Percentiles rank a stretch among this genome's conserved stretches.
Evolutionary conservation across 2,113 vertebrate species (phyloP).

Genomic region (Excalfactoria chinensis): DNA sequence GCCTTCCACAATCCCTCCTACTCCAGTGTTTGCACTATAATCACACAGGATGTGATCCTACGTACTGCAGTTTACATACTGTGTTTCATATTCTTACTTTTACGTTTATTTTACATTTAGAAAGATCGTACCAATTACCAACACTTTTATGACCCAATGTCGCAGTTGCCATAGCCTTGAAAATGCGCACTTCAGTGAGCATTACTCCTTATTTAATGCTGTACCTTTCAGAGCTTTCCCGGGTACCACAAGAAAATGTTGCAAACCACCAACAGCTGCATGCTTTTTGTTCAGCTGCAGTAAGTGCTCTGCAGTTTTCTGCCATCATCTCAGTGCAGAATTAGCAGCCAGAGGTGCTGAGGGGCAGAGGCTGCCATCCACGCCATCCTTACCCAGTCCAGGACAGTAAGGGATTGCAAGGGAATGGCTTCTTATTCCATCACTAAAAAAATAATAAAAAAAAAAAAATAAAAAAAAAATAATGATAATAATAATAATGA

Average conservation of each 20-base stretch:
- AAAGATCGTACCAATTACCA: neutral
- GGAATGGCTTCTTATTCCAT: neutral
- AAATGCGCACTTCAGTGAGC: neutral
- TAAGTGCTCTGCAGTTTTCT: neutral
- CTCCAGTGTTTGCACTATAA: neutral
- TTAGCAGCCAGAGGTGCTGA: neutral
- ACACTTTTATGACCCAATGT: neutral
- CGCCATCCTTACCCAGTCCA: neutral
- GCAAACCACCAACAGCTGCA: neutral
- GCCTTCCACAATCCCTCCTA: neutral
- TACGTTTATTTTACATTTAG: neutral
- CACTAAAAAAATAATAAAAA: neutral
- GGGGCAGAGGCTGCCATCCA: neutral
- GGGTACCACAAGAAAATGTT: neutral
- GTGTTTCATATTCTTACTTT: slow-evolving; percentile 1
- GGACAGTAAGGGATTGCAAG: neutral
- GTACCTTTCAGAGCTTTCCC: neutral
- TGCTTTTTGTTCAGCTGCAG: neutral
- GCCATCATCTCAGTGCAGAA: neutral
- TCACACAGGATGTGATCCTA: neutral
- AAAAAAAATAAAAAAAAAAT: too few species aligned
- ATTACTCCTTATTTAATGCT: neutral
- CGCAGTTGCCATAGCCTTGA: neutral
- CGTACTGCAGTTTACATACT: too few species aligned
- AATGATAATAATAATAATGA: too few species aligned